Evolutionary conservation across 2,113 vertebrate species (phyloP), one percentile per base, ranked within the genome.

Genomic region (Spermophilus dauricus): DNA sequence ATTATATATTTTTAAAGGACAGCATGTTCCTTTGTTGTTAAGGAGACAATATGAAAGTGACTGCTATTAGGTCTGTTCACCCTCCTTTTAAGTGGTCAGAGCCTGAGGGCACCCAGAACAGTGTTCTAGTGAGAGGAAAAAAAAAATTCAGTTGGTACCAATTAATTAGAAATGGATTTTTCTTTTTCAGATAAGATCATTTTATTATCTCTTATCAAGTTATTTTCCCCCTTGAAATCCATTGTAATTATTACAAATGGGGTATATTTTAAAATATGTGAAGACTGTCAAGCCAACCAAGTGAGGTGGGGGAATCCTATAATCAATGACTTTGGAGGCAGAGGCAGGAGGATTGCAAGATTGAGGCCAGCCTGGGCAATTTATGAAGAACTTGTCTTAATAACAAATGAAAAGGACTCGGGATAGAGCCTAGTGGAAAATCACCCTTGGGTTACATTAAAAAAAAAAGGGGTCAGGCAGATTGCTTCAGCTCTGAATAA

Each of bases 141-240:
- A 30, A 18, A 90, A 95, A 73, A 8, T 34, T 89, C 83, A 88
- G 6, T 37, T 91, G 58, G 51, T 77, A 56, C 51, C 56, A 98
- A 91, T 96, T 89, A 95, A 97, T 83, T 70, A 97, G 30, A 94
- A 88, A 13, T 65, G 39, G 20, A 75, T 96, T 88, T 98, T 58
- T 48, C 48, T 48, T 51, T 51, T 89, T 58, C 48, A 97, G 92
- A 89, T 5, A 30, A 91, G 95, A 94, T 83, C n/a, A 16, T 81
- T 93, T 92, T 92, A 85, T 92, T 91, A 73, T 94, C 89, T 88
- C 82, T 94, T 82, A 16, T 63, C 45, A 83, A n/a, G 18, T 91
- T 90, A 76, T 9, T 42, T 24, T 8, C 42, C 39, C 39, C 8
- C 37, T 53, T 30, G 32, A 92, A 96, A 88, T 88, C 18, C 8